Evolutionary conservation across 2,797 vertebrate genomes (phyloP).

Genomic region (Harpagifer antarcticus): DNA sequence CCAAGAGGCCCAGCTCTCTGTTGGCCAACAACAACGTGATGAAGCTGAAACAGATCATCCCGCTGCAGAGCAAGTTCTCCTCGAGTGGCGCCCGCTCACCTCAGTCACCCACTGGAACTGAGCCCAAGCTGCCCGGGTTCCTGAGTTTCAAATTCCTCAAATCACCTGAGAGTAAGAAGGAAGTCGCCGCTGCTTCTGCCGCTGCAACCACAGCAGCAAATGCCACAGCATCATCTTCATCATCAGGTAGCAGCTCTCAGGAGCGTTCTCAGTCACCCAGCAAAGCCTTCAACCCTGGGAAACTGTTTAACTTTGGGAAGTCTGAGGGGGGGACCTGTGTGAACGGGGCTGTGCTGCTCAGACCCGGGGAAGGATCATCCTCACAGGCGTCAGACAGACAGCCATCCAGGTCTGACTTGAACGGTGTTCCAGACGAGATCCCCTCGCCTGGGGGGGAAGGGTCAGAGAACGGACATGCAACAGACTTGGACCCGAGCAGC

Average conservation of each 20-base stretch:
- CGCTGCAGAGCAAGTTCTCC: constrained; percentile 94
- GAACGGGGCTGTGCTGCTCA: constrained; percentile 79
- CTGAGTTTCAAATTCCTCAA: constrained; percentile 98
- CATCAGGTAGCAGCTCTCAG: constrained; percentile 88
- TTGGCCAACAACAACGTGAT: constrained; percentile 97
- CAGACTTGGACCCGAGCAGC: constrained; percentile 85
- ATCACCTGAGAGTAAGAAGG: constrained; percentile 93
- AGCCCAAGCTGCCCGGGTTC: constrained; percentile 95
- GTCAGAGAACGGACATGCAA: constrained; percentile 80
- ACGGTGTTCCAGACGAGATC: constrained; percentile 88
- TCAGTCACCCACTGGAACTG: constrained; percentile 90
- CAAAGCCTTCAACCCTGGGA: constrained; percentile 96
- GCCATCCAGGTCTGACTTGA: constrained; percentile 89
- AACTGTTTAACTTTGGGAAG: constrained; percentile 95
- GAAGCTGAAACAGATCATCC: constrained; percentile 99
- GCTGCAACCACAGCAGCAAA: constrained; percentile 37
- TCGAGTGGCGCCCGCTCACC: constrained; percentile 88
- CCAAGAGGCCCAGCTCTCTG: constrained; percentile 96
- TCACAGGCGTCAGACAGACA: constrained; percentile 79
- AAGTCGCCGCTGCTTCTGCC: constrained; percentile 64
- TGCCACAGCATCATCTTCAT: constrained; percentile 61
- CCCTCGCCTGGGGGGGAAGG: constrained; percentile 82
- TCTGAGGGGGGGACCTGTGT: constrained; percentile 84
- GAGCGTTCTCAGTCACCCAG: constrained; percentile 96
- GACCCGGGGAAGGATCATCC: constrained; percentile 69